These are phyloP conservation scores for Caenorhabditis briggsae DNA, from an alignment of 1,140 invertebrate species.

Conservation along the genomic window DNA sequence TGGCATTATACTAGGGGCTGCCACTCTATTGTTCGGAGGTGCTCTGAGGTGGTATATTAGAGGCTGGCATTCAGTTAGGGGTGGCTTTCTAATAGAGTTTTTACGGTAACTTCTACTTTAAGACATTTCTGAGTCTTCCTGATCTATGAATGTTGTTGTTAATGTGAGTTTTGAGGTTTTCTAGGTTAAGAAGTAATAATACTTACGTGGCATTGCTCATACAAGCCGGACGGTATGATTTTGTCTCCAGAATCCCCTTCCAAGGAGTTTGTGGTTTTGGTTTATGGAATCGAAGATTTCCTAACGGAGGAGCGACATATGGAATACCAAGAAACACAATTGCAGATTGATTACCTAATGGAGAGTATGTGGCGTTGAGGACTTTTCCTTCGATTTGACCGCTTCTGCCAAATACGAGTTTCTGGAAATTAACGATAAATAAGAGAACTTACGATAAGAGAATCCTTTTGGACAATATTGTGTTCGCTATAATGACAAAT, in stretches of 20 bases:
- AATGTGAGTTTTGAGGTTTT: too few relatives aligned
- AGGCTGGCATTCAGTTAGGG: too few relatives aligned
- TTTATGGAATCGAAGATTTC: conserved; percentile 20
- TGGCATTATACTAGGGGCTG: too few relatives aligned
- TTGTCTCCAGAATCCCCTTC: conserved; percentile 49
- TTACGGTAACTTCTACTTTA: too few relatives aligned
- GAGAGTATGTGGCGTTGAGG: neutral
- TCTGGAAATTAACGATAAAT: neutral
- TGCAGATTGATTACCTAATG: neutral
- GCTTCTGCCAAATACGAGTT: neutral
- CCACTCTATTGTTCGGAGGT: too few relatives aligned
- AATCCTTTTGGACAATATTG: neutral
- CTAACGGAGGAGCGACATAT: conserved; percentile 54
- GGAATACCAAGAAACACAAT: conserved; percentile 58
- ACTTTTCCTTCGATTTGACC: neutral
- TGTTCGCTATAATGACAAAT: too few relatives aligned
- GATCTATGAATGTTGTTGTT: too few relatives aligned
- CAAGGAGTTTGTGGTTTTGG: conserved; percentile 8
- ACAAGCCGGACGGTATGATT: neutral
- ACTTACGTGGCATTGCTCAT: neutral
- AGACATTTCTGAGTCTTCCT: too few relatives aligned
- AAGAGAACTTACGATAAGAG: neutral
- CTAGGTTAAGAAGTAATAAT: neutral
- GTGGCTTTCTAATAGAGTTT: too few relatives aligned
- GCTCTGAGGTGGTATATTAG: too few relatives aligned